Evolutionary conservation across 2,797 vertebrate species (phyloP), one percentile per base, ranked within the genome.

Genomic region (Xyrichtys novacula): DNA sequence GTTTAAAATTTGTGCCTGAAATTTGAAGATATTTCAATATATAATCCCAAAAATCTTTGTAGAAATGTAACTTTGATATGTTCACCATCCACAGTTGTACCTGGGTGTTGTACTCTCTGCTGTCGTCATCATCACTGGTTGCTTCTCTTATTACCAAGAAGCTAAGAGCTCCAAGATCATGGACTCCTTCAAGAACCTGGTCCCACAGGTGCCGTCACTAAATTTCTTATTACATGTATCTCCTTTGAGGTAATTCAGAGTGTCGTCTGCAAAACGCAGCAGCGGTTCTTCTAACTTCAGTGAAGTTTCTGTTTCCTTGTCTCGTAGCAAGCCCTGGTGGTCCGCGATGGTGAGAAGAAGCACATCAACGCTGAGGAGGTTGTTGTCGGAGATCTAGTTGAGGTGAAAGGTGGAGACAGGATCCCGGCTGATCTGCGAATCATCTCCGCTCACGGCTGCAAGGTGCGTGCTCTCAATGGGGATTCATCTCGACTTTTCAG

Each of bases 111-210:
- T 98, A 65, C 92, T 99, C 19, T 92, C 97, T 15, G 96, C 96
- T 70, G 97, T 99, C 0, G 97, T 99, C 85, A 98, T 99, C 92
- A 95, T 99, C 92, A 99, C 97, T 81, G 97, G 97, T 29, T 98
- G 97, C 54, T 99, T 98, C 94, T 99, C 97, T 16, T 99, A 99
- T 71, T 99, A 98, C 84, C 97, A 99, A 95, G 97, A 99, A 80
- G 96, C 97, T 23, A 99, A 99, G 88, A 98, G 97, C 88, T 99
- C 97, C 22, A 97, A 96, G 90, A 98, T 98, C 89, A 98, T 98
- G 97, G 97, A 98, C 66, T 98, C 97, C 73, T 98, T 98, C 92
- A 98, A 98, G 86, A 98, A 98, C 85, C 93, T 98, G 93, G 97
- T 98, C 63, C 97, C 97, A 71, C 97, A 98, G 96, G 97, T 98